These are phyloP conservation scores for Arenaria interpres DNA, from an alignment of 2,113 vertebrate species.

Conservation along the genomic window DNA sequence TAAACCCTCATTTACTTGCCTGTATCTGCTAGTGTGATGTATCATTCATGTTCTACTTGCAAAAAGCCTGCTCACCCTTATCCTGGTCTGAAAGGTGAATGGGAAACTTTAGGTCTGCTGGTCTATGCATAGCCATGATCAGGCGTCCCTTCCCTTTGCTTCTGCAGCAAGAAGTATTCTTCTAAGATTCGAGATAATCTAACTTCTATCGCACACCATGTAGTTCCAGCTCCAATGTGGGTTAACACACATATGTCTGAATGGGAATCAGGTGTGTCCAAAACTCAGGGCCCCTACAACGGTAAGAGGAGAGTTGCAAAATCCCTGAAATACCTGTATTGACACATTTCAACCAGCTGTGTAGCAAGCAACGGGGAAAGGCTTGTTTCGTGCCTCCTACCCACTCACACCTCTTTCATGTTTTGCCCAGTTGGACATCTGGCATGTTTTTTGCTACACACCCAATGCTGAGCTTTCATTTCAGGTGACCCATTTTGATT, in stretches of 20 bases:
- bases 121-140: background rate
- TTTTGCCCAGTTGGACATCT: slow-evolving; percentile 68
- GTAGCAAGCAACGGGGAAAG: slow-evolving; percentile 39
- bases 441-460: slow-evolving; percentile 53
- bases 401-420: slow-evolving; percentile 61
- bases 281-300: background rate
- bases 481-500: slow-evolving; percentile 45
- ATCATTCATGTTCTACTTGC: background rate
- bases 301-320: background rate
- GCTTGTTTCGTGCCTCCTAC: slow-evolving; percentile 47
- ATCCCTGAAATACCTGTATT: slow-evolving; percentile 47
- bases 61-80: background rate
- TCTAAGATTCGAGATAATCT: background rate
- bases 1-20: background rate
- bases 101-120: background rate
- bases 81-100: background rate
- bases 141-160: background rate
- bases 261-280: background rate
- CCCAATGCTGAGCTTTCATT: slow-evolving; percentile 68
- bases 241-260: background rate
- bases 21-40: background rate
- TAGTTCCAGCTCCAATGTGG: background rate
- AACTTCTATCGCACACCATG: background rate
- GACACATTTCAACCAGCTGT: slow-evolving; percentile 57
- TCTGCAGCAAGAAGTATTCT: background rate